Percentiles rank a stretch among this genome's conserved stretches.
These are phyloP conservation scores for Xiphophorus hellerii DNA, from an alignment of 2,113 vertebrate species.

Conservation along the genomic window DNA sequence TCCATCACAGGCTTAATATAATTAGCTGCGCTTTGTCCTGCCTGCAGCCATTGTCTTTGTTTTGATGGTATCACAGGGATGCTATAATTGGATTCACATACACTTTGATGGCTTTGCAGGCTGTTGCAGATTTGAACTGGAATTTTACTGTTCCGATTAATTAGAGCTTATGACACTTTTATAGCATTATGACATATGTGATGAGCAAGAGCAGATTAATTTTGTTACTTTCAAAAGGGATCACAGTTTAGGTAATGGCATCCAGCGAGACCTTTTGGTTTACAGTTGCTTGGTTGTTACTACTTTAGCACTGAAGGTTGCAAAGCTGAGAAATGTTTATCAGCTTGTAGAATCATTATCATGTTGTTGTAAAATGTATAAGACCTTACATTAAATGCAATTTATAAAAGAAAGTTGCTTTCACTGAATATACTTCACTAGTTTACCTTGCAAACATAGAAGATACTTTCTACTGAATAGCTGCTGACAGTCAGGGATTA, in stretches of 20 bases:
- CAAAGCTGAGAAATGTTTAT: neutral
- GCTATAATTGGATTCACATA: constrained; percentile 65
- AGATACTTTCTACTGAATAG: neutral
- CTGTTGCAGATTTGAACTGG: constrained; percentile 45
- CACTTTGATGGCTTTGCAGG: constrained; percentile 57
- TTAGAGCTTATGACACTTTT: constrained; percentile 44
- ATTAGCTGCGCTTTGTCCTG: constrained; percentile 63
- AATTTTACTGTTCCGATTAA: constrained; percentile 45
- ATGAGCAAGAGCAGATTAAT: neutral
- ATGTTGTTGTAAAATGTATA: neutral
- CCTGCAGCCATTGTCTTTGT: constrained; percentile 63
- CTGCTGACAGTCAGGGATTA: neutral
- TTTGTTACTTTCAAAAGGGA: neutral
- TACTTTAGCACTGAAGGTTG: neutral
- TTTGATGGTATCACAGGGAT: constrained; percentile 59
- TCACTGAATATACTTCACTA: too few relatives aligned
- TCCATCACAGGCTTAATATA: constrained; percentile 60
- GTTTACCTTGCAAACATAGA: too few relatives aligned
- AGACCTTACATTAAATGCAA: neutral
- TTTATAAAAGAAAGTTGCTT: neutral
- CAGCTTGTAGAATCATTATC: neutral
- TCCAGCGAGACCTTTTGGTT: neutral
- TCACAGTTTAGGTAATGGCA: neutral
- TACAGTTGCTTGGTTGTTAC: neutral
- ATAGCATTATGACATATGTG: neutral